These are phyloP conservation scores for Erithacus rubecula DNA, from an alignment of 2,797 vertebrate genomes.

Conservation along the genomic window DNA sequence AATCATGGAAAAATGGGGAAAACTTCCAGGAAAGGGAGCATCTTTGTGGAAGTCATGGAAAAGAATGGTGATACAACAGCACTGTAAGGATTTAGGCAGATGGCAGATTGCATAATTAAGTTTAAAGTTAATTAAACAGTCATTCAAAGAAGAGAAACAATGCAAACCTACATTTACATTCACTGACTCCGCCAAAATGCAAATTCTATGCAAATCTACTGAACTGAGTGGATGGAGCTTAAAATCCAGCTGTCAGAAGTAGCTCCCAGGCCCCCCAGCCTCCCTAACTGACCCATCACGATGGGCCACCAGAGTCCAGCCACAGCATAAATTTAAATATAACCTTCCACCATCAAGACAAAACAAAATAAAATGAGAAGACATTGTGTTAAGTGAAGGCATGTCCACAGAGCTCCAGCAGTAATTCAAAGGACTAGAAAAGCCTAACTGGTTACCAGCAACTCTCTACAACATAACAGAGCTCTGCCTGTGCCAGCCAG, in stretches of 20 bases:
- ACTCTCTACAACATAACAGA: background rate
- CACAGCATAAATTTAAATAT: background rate
- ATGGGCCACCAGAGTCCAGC: background rate
- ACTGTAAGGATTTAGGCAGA: slow-evolving; percentile 38
- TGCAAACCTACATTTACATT: slow-evolving; percentile 23
- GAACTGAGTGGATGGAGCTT: background rate
- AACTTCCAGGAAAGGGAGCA: background rate
- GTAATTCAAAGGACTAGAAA: background rate
- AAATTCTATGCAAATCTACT: slow-evolving; percentile 27
- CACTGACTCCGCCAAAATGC: background rate
- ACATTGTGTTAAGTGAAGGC: background rate
- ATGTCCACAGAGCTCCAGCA: background rate
- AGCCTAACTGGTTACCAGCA: background rate
- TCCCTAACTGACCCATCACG: background rate
- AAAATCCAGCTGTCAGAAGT: slow-evolving; percentile 10
- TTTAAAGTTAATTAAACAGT: slow-evolving; percentile 61
- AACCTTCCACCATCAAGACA: background rate
- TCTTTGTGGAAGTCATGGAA: background rate
- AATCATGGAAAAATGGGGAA: background rate
- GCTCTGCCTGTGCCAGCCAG: background rate
- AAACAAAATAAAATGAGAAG: background rate
- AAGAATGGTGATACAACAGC: background rate
- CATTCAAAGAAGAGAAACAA: slow-evolving; percentile 47
- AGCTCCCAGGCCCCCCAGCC: background rate
- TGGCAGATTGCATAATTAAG: slow-evolving; percentile 44